Evolutionary conservation across 2,113 vertebrate species (phyloP).

Genomic region (Lophochroa leadbeateri): DNA sequence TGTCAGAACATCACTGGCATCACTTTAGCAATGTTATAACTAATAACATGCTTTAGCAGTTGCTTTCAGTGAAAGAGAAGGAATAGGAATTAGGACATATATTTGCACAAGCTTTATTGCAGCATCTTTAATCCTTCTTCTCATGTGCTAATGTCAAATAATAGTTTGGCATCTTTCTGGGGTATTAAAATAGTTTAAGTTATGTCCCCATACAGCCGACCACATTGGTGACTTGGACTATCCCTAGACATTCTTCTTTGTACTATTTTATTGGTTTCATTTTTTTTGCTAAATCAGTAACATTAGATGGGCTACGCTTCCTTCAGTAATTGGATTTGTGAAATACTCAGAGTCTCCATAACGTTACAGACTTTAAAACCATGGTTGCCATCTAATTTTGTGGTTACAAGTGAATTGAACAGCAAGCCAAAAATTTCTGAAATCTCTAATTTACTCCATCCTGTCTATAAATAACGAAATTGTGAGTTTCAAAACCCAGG

Average conservation of each 20-base stretch:
- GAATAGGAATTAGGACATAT: background rate
- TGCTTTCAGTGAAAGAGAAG: slow-evolving; percentile 23
- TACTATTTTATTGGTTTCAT: background rate
- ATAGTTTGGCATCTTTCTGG: background rate
- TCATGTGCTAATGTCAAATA: background rate
- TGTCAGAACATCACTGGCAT: slow-evolving; percentile 11
- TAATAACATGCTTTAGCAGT: slow-evolving; percentile 34
- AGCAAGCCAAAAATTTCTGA: background rate
- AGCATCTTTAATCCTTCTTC: background rate
- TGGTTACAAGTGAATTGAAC: background rate
- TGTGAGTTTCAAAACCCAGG: background rate
- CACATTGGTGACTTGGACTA: background rate
- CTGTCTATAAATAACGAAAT: slow-evolving; percentile 5
- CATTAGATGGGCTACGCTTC: background rate
- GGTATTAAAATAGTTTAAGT: background rate
- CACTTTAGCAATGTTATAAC: background rate
- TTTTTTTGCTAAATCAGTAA: background rate
- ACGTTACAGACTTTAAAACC: background rate
- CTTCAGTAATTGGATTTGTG: background rate
- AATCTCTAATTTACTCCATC: slow-evolving; percentile 18
- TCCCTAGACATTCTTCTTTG: background rate
- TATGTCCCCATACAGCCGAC: background rate
- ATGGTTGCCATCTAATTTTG: background rate
- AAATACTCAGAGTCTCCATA: background rate
- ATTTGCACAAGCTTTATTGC: background rate